phyloP scores from a whole-genome alignment of 2,113 vertebrate genomes.

The Indicator maculatus region DNA sequence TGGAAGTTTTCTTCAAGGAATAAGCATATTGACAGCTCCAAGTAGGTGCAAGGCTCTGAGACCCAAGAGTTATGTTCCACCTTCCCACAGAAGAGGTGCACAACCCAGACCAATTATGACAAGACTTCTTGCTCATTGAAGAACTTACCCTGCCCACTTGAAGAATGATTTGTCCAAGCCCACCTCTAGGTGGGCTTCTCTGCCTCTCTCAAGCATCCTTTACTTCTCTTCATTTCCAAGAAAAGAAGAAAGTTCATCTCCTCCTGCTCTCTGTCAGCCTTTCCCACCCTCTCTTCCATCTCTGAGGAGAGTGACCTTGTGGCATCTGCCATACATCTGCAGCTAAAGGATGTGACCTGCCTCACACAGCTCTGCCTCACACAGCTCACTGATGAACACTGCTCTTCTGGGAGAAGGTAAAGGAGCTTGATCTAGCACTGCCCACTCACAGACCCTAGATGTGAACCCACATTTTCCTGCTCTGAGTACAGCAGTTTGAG shows the following conservation, averaged over 20 bases:
- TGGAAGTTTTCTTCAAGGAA: background rate
- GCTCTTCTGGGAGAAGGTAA: background rate
- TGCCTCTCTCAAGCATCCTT: background rate
- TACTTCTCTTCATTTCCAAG: background rate
- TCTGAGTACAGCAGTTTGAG: background rate
- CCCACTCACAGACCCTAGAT: accelerated
- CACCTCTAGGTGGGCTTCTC: background rate
- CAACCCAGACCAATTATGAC: background rate
- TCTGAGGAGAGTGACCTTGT: background rate
- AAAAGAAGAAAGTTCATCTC: background rate
- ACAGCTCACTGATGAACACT: background rate
- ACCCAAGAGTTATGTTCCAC: background rate
- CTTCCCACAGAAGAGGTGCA: background rate
- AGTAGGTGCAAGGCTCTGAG: background rate
- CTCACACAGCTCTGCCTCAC: background rate
- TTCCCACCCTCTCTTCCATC: background rate
- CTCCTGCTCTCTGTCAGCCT: background rate
- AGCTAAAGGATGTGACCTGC: background rate
- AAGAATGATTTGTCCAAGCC: background rate
- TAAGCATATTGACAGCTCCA: background rate
- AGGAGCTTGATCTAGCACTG: background rate
- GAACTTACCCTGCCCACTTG: background rate
- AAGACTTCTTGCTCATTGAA: background rate
- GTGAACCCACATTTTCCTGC: background rate
- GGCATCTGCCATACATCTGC: background rate